phyloP scores from a whole-genome alignment of 23 tunicate genomes.

The Phallusia fumigata region DNA sequence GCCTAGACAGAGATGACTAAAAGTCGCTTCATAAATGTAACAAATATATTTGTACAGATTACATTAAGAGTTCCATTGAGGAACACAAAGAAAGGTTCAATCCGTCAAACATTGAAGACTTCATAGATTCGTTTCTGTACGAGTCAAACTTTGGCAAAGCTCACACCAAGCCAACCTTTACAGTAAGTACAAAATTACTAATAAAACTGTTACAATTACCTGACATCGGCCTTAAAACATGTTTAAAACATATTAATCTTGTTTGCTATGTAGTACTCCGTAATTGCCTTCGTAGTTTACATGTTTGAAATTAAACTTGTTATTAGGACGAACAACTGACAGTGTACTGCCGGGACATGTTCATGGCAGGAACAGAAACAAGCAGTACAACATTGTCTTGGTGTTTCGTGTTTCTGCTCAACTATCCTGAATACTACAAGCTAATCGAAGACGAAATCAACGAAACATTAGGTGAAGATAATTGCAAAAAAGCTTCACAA shows the following conservation, averaged over 20 bases:
- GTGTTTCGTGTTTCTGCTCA: not conserved
- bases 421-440: conserved; percentile 1
- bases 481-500: no score
- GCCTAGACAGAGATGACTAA: no score
- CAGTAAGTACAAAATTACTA: no score
- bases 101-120: not conserved
- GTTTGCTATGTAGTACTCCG: no score
- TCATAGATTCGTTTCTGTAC: not conserved
- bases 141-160: not conserved
- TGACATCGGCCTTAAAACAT: no score
- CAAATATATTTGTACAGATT: not conserved
- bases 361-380: conserved; percentile 10
- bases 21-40: no score
- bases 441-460: not conserved
- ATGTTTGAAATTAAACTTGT: not conserved
- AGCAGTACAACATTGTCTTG: not conserved
- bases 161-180: no score
- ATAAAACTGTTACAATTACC: no score
- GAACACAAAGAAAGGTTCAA: not conserved
- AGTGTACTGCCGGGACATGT: not conserved
- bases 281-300: no score
- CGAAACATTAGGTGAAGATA: not conserved
- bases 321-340: not conserved
- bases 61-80: not conserved
- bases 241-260: no score